Evolutionary conservation across 2,113 vertebrate genomes (phyloP).

Genomic region (Melanerpes formicivorus): DNA sequence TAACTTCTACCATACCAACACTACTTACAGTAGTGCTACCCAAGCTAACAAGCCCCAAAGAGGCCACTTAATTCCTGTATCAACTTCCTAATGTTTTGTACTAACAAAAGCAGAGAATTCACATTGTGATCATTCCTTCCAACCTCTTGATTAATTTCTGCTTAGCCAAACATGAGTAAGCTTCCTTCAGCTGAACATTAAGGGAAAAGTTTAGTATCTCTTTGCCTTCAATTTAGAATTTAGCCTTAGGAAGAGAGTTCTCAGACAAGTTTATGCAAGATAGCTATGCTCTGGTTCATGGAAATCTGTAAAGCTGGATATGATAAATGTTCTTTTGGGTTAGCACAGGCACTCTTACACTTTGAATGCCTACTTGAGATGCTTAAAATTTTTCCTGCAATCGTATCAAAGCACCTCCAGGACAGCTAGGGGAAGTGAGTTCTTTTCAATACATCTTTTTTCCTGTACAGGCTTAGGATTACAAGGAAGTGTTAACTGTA

Average conservation of each 20-base stretch:
- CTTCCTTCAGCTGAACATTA: not conserved
- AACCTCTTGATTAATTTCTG: not conserved
- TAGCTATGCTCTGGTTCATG: not conserved
- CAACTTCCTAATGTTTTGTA: not conserved
- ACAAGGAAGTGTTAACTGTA: not conserved
- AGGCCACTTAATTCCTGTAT: not conserved
- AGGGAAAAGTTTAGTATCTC: not conserved
- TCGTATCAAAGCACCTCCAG: not conserved
- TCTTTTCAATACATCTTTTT: not conserved
- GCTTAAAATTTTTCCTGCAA: not conserved
- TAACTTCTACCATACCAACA: not conserved
- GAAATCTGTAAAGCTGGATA: not conserved
- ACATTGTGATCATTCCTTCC: not conserved
- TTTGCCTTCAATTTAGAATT: not conserved
- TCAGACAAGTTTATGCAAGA: slow-evolving; percentile 23
- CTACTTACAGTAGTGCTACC: not conserved
- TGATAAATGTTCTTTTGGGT: not conserved
- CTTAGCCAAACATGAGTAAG: not conserved
- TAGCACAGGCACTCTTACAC: not conserved
- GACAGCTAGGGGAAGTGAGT: not conserved
- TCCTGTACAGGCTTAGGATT: not conserved
- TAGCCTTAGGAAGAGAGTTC: not conserved
- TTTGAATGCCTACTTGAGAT: not conserved
- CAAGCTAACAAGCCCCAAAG: not conserved
- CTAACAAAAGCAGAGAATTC: slow-evolving; percentile 9